Base-by-base conservation (phyloP, 2,888 invertebrate genomes). In the Ochropacha duplaris region DNA sequence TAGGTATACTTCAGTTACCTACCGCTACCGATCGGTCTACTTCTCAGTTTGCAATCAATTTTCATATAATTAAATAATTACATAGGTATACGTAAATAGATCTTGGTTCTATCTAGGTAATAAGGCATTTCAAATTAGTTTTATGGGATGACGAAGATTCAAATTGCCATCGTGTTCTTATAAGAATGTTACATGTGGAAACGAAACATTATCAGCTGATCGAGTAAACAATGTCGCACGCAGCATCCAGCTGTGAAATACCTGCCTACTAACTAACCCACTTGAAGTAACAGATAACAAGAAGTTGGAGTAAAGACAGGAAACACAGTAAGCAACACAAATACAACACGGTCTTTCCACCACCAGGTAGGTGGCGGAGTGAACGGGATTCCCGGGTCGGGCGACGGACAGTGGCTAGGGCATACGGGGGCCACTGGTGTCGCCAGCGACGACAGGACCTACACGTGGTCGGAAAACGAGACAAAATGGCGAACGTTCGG, bases 381-480 rank as follows among this genome's bases (percentile, higher is more conserved):
- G 50, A 19, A 16, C 19, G 50, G 28, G 50, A 5, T 50, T 22
- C 12, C 11, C 12, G 22, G 55, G 58, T 66, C 57, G 63, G 61
- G 59, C 63, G 63, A 68, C 71, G 59, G 69, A 59, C 78, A 72
- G 81, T 79, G 88, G 82, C 79, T 55, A 66, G 71, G 68, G 82
- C 87, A 87, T 88, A 86, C 87, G 72, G 61, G 74, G 69, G 81
- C 82, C 84, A 79, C 79, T 74, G 81, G 69, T 69, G 73, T 73
- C 68, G 67, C 66, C 70, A 65, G 62, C 67, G 58, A 63, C 69
- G 70, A 65, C 66, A 66, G 72, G 73, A 69, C 77, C 84, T 83
- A 84, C 91, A 91, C 91, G 91, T 90, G 91, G 90, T 81, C 83
- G 83, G 80, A 76, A 78, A 80, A 83, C 80, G 81, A 81, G 84